These are phyloP conservation scores for Chrysotoxum bicinctum DNA, from an alignment of 2,888 invertebrate genomes.

Conservation along the genomic window DNA sequence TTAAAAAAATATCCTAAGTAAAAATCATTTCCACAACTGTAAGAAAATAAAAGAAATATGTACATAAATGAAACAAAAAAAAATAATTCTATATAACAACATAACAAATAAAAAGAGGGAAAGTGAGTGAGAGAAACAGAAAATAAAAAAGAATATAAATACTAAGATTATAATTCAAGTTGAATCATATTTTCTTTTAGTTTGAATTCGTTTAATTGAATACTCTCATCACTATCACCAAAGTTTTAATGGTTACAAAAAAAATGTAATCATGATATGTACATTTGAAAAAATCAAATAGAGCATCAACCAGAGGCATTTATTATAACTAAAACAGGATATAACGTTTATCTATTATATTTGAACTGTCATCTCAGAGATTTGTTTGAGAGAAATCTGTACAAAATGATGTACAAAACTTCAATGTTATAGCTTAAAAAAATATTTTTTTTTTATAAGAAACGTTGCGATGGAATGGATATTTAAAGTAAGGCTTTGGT, in stretches of 20 bases:
- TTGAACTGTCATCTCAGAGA: background rate
- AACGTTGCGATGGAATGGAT: no score
- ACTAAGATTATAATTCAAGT: background rate
- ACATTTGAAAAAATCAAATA: background rate
- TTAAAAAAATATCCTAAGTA: slow-evolving; percentile 69
- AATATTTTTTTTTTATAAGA: no score
- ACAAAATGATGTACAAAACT: no score
- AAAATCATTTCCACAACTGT: slow-evolving; percentile 72
- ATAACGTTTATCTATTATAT: background rate
- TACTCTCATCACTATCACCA: background rate
- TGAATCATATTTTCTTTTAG: slow-evolving; percentile 1
- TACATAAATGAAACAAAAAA: slow-evolving; percentile 59
- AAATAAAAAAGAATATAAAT: slow-evolving; percentile 10
- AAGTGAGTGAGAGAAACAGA: background rate
- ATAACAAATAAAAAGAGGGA: background rate
- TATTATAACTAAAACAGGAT: background rate
- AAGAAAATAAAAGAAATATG: slow-evolving; percentile 66
- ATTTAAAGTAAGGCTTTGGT: no score
- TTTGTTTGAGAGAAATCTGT: no score
- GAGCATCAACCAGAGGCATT: background rate
- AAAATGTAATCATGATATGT: background rate
- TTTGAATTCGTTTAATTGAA: background rate
- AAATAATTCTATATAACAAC: slow-evolving; percentile 11
- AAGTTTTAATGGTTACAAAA: background rate
- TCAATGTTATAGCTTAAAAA: no score